A percentile compares a stretch with the other conserved stretches of the same genome.
These are phyloP conservation scores for Leucoraja ocellata DNA, from an alignment of 2,797 vertebrate genomes.

Conservation along the genomic window DNA sequence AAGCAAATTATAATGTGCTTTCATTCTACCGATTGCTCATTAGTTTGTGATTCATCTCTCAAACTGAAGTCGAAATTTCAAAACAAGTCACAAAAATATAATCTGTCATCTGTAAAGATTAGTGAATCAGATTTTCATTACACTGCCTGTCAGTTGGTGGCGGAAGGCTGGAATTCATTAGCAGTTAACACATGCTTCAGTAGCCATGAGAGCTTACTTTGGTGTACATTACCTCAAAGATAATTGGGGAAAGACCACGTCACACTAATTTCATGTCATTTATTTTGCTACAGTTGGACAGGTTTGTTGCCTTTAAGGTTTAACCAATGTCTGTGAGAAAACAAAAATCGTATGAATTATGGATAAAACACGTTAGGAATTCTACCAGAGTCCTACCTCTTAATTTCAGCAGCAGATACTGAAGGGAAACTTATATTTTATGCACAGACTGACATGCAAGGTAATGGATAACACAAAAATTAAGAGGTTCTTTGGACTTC, in stretches of 20 bases:
- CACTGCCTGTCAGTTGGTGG: neutral
- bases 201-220: neutral
- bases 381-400: neutral
- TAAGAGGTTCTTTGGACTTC: neutral
- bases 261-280: neutral
- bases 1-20: constrained; percentile 22
- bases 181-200: neutral
- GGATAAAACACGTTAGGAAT: neutral
- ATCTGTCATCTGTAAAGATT: constrained; percentile 11
- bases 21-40: neutral
- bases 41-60: constrained; percentile 23
- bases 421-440: neutral
- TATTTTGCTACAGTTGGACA: neutral
- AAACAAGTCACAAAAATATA: constrained; percentile 14
- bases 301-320: neutral
- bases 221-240: neutral
- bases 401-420: neutral
- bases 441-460: neutral
- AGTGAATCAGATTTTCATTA: constrained; percentile 28
- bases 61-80: constrained; percentile 34
- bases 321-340: neutral
- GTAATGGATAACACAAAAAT: neutral
- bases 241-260: neutral
- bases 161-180: constrained; percentile 20
- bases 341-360: neutral